These are phyloP conservation scores for Etia nguti DNA, from an alignment of 2,113 vertebrate species.

Conservation along the genomic window DNA sequence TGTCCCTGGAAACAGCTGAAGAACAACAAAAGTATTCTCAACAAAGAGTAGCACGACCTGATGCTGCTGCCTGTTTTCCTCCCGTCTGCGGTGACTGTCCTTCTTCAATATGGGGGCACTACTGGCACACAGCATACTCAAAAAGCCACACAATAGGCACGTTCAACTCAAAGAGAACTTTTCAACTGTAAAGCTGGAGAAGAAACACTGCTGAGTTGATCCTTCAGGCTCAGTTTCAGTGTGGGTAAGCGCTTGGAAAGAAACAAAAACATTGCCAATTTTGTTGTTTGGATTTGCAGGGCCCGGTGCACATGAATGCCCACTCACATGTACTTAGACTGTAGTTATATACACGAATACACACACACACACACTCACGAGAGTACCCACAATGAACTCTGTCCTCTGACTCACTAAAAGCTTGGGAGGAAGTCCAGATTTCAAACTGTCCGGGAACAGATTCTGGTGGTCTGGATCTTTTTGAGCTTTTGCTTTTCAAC, in stretches of 20 bases:
- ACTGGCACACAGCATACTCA: background rate
- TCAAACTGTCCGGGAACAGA: slow-evolving; percentile 22
- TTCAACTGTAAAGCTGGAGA: slow-evolving; percentile 30
- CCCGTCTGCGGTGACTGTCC: slow-evolving; percentile 29
- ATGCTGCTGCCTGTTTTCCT: slow-evolving; percentile 35
- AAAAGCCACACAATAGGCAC: slow-evolving; percentile 33
- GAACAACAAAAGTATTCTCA: slow-evolving; percentile 60
- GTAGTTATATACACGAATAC: background rate
- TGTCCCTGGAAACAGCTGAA: slow-evolving; percentile 47
- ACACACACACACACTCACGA: background rate
- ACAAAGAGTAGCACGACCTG: slow-evolving; percentile 39
- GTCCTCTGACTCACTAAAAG: slow-evolving; percentile 9
- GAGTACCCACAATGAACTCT: slow-evolving; percentile 40
- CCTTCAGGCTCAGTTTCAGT: slow-evolving; percentile 39
- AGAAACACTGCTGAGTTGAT: slow-evolving; percentile 28
- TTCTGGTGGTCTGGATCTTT: slow-evolving; percentile 43
- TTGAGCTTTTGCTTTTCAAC: background rate
- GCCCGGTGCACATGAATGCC: background rate
- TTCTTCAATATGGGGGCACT: slow-evolving; percentile 5
- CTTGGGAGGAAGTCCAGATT: slow-evolving; percentile 1
- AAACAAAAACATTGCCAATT: slow-evolving; percentile 26
- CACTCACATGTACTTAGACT: slow-evolving; percentile 10
- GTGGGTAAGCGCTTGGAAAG: slow-evolving; percentile 29
- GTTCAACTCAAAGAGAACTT: slow-evolving; percentile 24
- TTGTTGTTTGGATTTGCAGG: slow-evolving; percentile 39